Evolutionary conservation across 2,113 vertebrate species (phyloP).

Genomic region (Tupaia tana): DNA sequence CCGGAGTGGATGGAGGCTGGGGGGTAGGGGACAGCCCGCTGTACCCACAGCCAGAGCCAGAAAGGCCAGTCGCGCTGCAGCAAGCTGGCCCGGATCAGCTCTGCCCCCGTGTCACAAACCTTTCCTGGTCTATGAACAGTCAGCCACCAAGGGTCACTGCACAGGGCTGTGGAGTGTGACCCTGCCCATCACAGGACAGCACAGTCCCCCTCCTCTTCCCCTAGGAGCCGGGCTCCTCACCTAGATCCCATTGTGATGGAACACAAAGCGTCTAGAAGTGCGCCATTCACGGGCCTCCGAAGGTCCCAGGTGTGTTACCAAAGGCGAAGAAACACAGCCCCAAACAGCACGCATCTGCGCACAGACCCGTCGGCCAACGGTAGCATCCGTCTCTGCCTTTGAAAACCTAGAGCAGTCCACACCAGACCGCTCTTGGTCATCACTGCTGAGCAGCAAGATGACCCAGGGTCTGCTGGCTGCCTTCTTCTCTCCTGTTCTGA

Average conservation of each 20-base stretch:
- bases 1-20: too few relatives aligned
- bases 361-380: not conserved
- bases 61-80: too few relatives aligned
- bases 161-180: not conserved
- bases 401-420: conserved; percentile 10
- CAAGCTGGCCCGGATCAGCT: not conserved
- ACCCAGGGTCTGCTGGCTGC: not conserved
- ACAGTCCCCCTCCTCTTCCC: not conserved
- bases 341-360: not conserved
- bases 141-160: not conserved
- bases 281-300: not conserved
- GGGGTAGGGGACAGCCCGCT: too few relatives aligned
- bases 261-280: not conserved
- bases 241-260: not conserved
- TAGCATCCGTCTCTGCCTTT: conserved; percentile 1
- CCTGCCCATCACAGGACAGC: not conserved
- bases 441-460: not conserved
- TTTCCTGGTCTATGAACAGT: not conserved
- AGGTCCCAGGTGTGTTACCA: not conserved
- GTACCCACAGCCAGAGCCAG: too few relatives aligned
- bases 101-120: not conserved
- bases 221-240: not conserved
- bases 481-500: not conserved
- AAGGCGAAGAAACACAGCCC: not conserved
- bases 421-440: not conserved